Evolutionary conservation across 2,113 vertebrate genomes (phyloP), one percentile per base, ranked within the genome.

Genomic region (Corythoichthys intestinalis): DNA sequence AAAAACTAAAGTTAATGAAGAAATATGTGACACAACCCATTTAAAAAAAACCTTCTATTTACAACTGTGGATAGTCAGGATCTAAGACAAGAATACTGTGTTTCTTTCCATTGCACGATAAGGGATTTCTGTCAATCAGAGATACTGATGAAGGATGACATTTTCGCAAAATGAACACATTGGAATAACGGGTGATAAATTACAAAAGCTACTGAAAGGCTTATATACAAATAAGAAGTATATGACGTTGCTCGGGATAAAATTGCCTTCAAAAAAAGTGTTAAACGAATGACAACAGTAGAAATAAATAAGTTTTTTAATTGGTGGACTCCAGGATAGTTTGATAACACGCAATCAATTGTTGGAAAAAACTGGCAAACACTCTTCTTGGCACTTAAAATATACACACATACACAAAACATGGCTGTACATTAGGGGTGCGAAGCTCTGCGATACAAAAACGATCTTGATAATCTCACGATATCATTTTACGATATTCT

Each of bases 211-310:
- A 85, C 84, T 81, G 48, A 78, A 80, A 85, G 66, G 79, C 85
- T 85, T 83, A 89, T 88, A 82, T 89, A 91, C 85, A 91, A 87
- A 86, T 76, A 58, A 85, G 66, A 86, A 69, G 69, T 74, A 81
- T 75, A 81, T 71, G 83, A 69, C 59, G 75, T 77, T 77, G 64
- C 73, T 87, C 76, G 74, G 70, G 66, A 84, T 73, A 75, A 83
- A 86, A 82, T 72, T 70, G 8, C 66, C 60, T 78, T 78, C 34
- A 78, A 84, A 83, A 83, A 28, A 80, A 66, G 76, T 83, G 47
- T 74, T 73, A 73, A 81, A 86, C 86, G 69, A 74, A 71, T 86
- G 71, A 86, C 83, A 58, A 74, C 73, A 87, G 86, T 66, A 68
- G 48, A 78, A 86, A 85, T 88, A 88, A 89, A 88, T 89, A 66